Evolutionary conservation across 2,888 invertebrate genomes (phyloP), one percentile per base, ranked within the genome.

Genomic region (Timandra comae): DNA sequence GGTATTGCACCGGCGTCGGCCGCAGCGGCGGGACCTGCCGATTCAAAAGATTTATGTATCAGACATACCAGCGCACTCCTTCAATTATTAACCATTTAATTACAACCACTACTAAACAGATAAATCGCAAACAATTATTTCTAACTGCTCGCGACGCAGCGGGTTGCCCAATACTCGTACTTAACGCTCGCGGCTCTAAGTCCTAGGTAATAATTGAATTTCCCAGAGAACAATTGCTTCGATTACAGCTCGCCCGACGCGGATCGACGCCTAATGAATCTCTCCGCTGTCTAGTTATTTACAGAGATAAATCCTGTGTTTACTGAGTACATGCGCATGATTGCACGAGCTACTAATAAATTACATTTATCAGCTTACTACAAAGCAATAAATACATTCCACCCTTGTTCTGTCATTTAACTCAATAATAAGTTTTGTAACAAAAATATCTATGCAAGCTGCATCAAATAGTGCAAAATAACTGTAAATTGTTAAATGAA

Each of bases 251-350:
- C 62, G 64, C 63, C 63, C 70, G 72, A 76, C 81, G 72, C 70
- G 72, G 76, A 79, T 77, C 79, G 79, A 81, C 75, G 79, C 77
- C 77, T 82, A 85, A 84, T 84, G 84, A 84, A 82, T 84, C 84
- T 82, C 71, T 63, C 55, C 61, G 69, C 77, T 79, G 82, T 80
- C 79, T 80, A 76, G 79, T 77, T 81, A 81, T 77, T 82, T 77
- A 80, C 77, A 53, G 70, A 80, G 81, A 82, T 82, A 82, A 81
- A 78, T 77, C 67, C 75, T 60, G 72, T 79, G 78, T 79, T 81
- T 81, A 78, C 78, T 66, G 69, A 71, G 62, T 69, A 81, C 84
- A 81, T 73, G 81, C 75, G 68, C 80, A 74, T 79, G 81, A 80
- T 79, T 80, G 80, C 81, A 81, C 78, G 79, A 79, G 75, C 79